phyloP scores from a whole-genome alignment of 2,888 invertebrate genomes.

The Arctia plantaginis region DNA sequence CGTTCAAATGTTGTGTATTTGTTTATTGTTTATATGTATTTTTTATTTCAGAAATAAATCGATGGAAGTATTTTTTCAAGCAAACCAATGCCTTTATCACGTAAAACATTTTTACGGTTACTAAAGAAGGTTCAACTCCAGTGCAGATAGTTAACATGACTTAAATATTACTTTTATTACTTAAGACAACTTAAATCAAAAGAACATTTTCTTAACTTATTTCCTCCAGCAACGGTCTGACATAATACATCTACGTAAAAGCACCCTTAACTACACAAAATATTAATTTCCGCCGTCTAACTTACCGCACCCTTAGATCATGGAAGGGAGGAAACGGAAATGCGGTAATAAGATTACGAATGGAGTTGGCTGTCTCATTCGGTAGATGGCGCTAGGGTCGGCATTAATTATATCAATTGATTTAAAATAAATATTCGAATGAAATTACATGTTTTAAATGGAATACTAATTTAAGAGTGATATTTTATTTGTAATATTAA shows the following conservation, averaged over 20 bases:
- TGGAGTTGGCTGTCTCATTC: conserved; percentile 46
- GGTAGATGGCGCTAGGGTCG: conserved; percentile 29
- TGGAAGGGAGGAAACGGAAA: conserved; percentile 37
- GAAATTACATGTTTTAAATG: background rate
- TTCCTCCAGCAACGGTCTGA: background rate
- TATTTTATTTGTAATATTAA: background rate
- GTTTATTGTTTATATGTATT: background rate
- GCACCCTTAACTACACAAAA: conserved; percentile 22
- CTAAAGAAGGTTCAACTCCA: no score
- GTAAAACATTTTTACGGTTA: no score
- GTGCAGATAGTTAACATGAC: no score
- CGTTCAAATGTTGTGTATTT: background rate
- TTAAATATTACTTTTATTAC: background rate
- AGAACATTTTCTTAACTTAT: background rate
- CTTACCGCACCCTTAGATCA: conserved; percentile 18
- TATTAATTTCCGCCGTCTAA: conserved; percentile 30
- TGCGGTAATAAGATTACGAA: conserved; percentile 53
- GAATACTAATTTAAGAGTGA: background rate
- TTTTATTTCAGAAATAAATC: no score
- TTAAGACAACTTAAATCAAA: background rate
- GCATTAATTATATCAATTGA: conserved; percentile 41
- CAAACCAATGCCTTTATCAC: no score
- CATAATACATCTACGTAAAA: conserved; percentile 9
- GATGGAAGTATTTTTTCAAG: no score
- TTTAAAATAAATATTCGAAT: conserved; percentile 27